Evolutionary conservation across 2,113 vertebrate genomes (phyloP).

Genomic region (Numida meleagris): DNA sequence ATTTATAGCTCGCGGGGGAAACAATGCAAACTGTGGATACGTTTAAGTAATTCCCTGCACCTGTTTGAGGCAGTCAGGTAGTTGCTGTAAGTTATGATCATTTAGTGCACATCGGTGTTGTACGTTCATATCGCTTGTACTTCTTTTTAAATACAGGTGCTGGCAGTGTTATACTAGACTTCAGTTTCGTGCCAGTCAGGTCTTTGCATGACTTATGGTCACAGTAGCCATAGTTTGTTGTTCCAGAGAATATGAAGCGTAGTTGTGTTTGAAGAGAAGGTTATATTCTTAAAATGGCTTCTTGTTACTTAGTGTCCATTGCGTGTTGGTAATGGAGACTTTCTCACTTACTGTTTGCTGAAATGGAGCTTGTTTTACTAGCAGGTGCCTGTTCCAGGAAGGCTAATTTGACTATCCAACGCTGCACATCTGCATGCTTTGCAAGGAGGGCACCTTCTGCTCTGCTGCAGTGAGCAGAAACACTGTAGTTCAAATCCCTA

Average conservation of each 20-base stretch:
- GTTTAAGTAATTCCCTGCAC: neutral
- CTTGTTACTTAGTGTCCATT: neutral
- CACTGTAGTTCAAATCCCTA: neutral
- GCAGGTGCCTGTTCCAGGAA: neutral
- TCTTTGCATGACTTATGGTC: neutral
- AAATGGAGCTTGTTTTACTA: neutral
- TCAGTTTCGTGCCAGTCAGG: neutral
- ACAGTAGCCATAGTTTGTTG: neutral
- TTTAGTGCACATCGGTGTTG: neutral
- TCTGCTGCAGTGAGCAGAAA: neutral
- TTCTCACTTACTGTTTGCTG: neutral
- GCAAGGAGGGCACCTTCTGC: fast-evolving
- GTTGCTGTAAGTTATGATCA: neutral
- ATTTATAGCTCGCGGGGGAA: neutral
- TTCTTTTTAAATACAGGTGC: neutral
- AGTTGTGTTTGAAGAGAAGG: neutral
- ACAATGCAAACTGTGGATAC: neutral
- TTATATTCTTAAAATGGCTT: neutral
- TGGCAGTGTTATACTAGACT: neutral
- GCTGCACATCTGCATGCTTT: neutral
- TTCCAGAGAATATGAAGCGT: neutral
- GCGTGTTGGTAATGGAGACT: neutral
- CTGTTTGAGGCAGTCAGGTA: neutral
- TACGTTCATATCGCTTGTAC: neutral
- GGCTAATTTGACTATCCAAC: neutral